phyloP scores from a whole-genome alignment of 2,113 vertebrate species.

The Sisor rabdophorus region DNA sequence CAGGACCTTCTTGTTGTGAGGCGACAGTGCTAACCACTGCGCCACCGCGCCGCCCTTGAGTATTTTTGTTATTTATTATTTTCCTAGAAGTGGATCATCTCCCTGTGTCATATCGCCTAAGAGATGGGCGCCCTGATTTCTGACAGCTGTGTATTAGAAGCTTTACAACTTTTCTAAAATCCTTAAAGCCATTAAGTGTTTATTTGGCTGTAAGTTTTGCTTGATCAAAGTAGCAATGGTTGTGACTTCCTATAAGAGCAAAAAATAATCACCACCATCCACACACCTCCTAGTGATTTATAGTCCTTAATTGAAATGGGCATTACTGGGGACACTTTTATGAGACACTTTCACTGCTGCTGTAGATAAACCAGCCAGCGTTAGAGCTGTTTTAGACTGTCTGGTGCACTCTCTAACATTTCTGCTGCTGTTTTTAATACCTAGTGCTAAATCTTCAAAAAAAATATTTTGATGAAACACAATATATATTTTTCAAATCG shows the following conservation, averaged over 20 bases:
- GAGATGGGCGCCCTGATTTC: no score
- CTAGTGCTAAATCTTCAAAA: slow-evolving; percentile 17
- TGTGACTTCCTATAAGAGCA: neutral
- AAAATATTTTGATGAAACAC: neutral
- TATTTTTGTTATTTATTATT: no score
- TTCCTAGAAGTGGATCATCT: no score
- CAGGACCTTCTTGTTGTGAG: no score
- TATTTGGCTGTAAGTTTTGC: neutral
- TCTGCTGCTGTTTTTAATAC: neutral
- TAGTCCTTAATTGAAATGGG: neutral
- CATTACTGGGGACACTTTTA: slow-evolving; percentile 10
- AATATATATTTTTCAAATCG: slow-evolving; percentile 13
- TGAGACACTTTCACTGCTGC: neutral
- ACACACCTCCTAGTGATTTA: neutral
- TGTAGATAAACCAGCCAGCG: slow-evolving; percentile 8
- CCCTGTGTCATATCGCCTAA: no score
- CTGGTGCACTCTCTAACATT: neutral
- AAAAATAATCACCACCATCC: neutral
- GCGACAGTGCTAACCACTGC: no score
- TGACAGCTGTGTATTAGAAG: no score
- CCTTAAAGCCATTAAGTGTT: neutral
- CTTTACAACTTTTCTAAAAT: neutral
- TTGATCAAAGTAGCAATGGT: neutral
- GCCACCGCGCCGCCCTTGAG: no score
- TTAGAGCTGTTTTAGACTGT: neutral